Base-by-base conservation (phyloP, 2,888 invertebrate genomes). In the Callyntrura guangdongensis region DNA sequence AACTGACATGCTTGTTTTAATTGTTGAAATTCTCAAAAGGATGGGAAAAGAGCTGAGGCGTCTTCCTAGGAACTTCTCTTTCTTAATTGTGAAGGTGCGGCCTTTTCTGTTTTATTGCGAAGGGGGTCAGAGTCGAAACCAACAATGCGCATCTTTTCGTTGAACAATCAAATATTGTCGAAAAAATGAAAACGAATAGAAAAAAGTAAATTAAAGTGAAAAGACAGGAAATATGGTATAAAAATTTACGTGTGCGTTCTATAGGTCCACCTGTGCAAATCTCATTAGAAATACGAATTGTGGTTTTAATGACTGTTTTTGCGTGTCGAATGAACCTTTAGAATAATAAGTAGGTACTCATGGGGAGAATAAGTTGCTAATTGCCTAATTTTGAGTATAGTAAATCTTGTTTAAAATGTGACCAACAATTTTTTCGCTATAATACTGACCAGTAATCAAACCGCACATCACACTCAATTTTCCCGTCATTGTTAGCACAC, bases 391-490 rank as follows among this genome's bases (percentile, higher is more conserved):
- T 69, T 87, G 81, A 69, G 81, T 81, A 17, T 14, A 14, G 64
- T 81, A 87, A 87, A 81, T 87, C 87, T 87, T 81, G 87, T 87
- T 87, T 81, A 59, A 36, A 87, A 49, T 67, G 79, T 87, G 81
- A 61, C 12, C 81, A 61, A 81, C 81, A 17, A 56, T 45, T 36
- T 36, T 36, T 36, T 6, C 36, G 1, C 59, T 59, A 45, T 22
- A 45, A 77, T n/a, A 14, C 25, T 53, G 56, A 12, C 14, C 14
- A 3, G 81, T 81, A 61, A 81, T 81, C 11, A 81, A 79, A 14
- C 17, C 11, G 36, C 77, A 53, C 87, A 69, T 85, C 85, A 85
- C 25, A 81, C 81, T 81, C 87, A 87, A 87, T 87, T 87, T 86
- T 45, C 67, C 20, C 27, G 27, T 45, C 81, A 81, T 87, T 81